phyloP scores from a whole-genome alignment of 1,140 invertebrate genomes.

The Tetranychus urticae region DNA sequence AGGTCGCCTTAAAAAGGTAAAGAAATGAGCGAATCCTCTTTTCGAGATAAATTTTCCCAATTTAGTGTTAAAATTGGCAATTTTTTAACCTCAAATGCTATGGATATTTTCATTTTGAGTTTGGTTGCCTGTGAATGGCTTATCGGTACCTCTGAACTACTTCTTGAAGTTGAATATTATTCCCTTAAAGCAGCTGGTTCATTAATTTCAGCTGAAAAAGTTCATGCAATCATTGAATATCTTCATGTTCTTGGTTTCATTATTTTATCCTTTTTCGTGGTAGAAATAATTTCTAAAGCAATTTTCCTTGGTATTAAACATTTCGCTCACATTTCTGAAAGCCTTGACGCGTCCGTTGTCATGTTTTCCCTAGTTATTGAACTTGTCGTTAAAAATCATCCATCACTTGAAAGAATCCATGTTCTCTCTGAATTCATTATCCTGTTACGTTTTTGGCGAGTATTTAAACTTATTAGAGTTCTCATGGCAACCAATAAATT shows the following conservation, averaged over 20 bases:
- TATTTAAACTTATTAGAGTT: background rate
- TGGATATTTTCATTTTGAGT: too few relatives aligned
- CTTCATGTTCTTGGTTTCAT: background rate
- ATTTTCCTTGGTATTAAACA: background rate
- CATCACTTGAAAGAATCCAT: background rate
- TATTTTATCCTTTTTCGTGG: background rate
- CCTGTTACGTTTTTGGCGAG: background rate
- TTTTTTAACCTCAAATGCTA: too few relatives aligned
- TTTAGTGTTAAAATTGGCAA: too few relatives aligned
- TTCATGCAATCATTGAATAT: background rate
- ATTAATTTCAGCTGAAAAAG: background rate
- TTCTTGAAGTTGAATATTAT: background rate
- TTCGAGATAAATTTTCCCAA: too few relatives aligned
- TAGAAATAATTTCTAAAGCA: background rate
- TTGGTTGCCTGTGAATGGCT: background rate
- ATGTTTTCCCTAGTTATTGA: background rate
- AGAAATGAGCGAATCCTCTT: slow-evolving; percentile 1
- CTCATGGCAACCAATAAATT: background rate
- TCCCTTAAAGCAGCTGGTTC: background rate
- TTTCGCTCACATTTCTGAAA: background rate
- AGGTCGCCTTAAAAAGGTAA: slow-evolving; percentile 51
- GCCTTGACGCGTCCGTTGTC: background rate
- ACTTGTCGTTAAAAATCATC: background rate
- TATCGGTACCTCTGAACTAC: background rate
- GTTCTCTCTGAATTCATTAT: background rate